These are phyloP conservation scores for Chrysodeixis includens DNA, from an alignment of 2,888 invertebrate species.

Conservation along the genomic window DNA sequence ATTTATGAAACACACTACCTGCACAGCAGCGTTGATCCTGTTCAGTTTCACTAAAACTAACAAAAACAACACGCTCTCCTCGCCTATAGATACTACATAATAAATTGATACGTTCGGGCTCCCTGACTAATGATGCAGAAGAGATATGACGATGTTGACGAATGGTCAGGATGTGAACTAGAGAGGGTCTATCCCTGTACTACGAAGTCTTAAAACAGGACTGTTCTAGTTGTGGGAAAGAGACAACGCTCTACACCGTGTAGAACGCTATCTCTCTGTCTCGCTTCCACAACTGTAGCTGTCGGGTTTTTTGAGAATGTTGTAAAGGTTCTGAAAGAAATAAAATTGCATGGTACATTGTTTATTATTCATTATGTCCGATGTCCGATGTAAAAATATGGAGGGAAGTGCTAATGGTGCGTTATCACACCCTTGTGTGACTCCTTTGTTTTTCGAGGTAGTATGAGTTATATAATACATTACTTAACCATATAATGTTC, in stretches of 20 bases:
- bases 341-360: not conserved
- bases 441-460: not conserved
- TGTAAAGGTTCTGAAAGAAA: too few relatives aligned
- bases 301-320: too few relatives aligned
- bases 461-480: too few relatives aligned
- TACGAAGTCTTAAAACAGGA: too few relatives aligned
- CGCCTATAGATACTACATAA: slow-evolving; percentile 28
- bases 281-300: too few relatives aligned
- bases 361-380: slow-evolving; percentile 30
- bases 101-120: slow-evolving; percentile 61
- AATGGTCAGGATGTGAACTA: slow-evolving; percentile 50
- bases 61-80: slow-evolving; percentile 18
- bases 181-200: not conserved
- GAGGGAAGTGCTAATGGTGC: slow-evolving; percentile 9
- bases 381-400: slow-evolving; percentile 26
- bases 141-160: slow-evolving; percentile 73
- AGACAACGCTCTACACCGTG: too few relatives aligned
- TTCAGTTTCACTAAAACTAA: not conserved
- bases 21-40: too few relatives aligned
- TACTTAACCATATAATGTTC: too few relatives aligned
- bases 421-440: not conserved
- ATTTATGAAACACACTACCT: too few relatives aligned
- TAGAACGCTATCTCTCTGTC: too few relatives aligned
- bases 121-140: slow-evolving; percentile 72
- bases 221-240: too few relatives aligned